phyloP scores from a whole-genome alignment of 2,797 vertebrate genomes.

The Gorsachius magnificus region DNA sequence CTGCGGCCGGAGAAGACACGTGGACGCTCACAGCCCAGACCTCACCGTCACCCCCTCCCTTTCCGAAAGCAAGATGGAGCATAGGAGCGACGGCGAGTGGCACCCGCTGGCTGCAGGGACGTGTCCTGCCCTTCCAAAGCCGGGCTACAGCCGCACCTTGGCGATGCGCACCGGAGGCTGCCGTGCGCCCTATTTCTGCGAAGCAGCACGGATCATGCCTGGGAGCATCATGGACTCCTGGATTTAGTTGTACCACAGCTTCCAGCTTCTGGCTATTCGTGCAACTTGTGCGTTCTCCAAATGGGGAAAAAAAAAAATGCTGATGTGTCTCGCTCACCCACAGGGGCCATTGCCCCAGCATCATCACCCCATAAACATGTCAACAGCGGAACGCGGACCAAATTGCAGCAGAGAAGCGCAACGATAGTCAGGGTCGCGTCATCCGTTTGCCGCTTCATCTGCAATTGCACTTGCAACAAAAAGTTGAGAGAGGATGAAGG shows the following conservation, averaged over 20 bases:
- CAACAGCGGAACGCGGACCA: neutral
- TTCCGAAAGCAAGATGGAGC: neutral
- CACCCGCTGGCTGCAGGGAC: fast-evolving
- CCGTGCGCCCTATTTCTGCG: fast-evolving
- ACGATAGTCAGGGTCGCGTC: neutral
- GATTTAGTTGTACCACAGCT: neutral
- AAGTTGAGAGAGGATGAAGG: neutral
- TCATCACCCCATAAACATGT: constrained; percentile 4
- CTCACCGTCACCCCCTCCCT: neutral
- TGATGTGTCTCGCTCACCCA: neutral
- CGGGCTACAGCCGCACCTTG: neutral
- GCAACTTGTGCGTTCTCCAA: neutral
- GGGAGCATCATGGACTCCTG: fast-evolving
- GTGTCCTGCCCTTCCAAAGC: neutral
- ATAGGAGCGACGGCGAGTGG: neutral
- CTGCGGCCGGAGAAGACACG: fast-evolving
- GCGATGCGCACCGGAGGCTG: neutral
- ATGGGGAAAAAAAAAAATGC: neutral
- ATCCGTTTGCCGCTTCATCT: neutral
- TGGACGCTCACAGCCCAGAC: neutral
- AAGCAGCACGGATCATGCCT: fast-evolving
- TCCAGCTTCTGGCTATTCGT: neutral
- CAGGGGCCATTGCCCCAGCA: neutral
- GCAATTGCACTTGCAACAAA: neutral
- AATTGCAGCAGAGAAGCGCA: neutral